phyloP scores from a whole-genome alignment of 2,888 invertebrate species.

The Rhagonycha fulva region DNA sequence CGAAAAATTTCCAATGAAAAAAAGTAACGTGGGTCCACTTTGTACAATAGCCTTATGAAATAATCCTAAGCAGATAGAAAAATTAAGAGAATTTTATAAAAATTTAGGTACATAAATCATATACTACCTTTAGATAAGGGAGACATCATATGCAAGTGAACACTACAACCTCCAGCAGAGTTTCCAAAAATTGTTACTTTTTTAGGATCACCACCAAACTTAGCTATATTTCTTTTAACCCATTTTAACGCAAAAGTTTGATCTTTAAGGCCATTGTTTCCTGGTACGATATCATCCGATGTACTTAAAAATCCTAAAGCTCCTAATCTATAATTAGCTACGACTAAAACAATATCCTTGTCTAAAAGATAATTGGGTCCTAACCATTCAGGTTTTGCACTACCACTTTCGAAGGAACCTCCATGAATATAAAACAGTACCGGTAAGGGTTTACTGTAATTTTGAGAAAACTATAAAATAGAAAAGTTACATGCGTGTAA shows the following conservation, averaged over 20 bases:
- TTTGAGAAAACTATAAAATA: not conserved
- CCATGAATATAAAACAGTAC: conserved; percentile 79
- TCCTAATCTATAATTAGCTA: conserved; percentile 36
- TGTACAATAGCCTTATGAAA: conserved; percentile 75
- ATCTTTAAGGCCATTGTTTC: conserved; percentile 19
- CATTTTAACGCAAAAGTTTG: conserved; percentile 8
- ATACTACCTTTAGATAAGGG: conserved; percentile 12
- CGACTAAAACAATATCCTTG: conserved; percentile 66
- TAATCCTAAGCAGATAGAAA: conserved; percentile 58
- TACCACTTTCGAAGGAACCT: conserved; percentile 77
- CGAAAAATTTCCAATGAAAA: conserved; percentile 51
- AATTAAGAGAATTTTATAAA: not conserved
- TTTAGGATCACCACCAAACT: conserved; percentile 14
- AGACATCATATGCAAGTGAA: conserved; percentile 8
- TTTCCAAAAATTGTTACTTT: conserved; percentile 16
- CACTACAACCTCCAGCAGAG: conserved; percentile 9
- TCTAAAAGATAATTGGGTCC: conserved; percentile 73
- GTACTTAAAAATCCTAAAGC: conserved; percentile 18
- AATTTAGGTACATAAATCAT: not conserved
- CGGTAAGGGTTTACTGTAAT: conserved; percentile 54
- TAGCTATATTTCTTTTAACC: conserved; percentile 6
- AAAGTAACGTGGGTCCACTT: conserved; percentile 67
- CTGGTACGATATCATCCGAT: conserved; percentile 8
- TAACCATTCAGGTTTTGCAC: conserved; percentile 69
- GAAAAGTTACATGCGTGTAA: conserved; percentile 52